Conservation (phyloP, 2,113 vertebrate genomes). For the Pangasianodon hypophthalmus region DNA sequence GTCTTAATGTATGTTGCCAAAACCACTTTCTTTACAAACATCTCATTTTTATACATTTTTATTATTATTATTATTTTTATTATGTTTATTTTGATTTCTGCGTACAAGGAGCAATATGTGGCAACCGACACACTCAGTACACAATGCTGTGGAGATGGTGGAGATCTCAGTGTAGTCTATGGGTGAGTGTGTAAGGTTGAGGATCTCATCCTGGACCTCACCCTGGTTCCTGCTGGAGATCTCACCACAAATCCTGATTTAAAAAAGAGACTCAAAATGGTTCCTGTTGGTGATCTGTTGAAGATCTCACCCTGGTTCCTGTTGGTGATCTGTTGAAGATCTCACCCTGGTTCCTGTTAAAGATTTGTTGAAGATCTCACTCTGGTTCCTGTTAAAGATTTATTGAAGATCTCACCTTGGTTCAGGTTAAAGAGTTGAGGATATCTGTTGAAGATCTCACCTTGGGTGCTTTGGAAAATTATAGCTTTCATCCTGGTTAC, state of each 20-base stretch:
- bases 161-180: neutral
- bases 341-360: neutral
- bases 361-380: neutral
- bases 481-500: neutral
- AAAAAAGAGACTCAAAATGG: neutral
- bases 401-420: neutral
- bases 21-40: slow-evolving; percentile 34
- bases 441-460: neutral
- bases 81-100: neutral
- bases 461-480: neutral
- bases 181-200: neutral
- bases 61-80: neutral
- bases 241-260: neutral
- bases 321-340: neutral
- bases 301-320: neutral
- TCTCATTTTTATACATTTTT: slow-evolving; percentile 26
- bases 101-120: slow-evolving; percentile 21
- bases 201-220: neutral
- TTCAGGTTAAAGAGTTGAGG: neutral
- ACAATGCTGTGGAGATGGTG: neutral
- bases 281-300: neutral
- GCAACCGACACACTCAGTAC: neutral
- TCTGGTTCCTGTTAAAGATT: neutral
- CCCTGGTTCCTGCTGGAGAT: neutral
- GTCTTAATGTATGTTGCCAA: slow-evolving; percentile 61